phyloP scores from a whole-genome alignment of 2,113 vertebrate species.

The Podarcis cretensis region DNA sequence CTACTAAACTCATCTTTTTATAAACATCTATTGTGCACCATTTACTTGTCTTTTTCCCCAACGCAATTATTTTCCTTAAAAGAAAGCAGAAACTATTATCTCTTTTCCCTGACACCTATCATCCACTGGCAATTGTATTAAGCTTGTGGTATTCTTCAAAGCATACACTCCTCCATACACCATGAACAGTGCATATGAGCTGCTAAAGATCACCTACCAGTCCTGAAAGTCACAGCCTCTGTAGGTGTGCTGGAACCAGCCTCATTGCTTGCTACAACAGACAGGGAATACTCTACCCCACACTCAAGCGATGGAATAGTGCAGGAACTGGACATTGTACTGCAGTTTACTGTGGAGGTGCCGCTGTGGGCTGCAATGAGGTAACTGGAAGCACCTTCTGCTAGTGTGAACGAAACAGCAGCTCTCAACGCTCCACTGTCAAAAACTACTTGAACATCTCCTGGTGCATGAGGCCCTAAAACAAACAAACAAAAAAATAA shows the following conservation, averaged over 20 bases:
- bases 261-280: slow-evolving; percentile 80
- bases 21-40: no score
- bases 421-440: slow-evolving; percentile 67
- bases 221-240: slow-evolving; percentile 73
- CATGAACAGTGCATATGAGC: neutral
- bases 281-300: slow-evolving; percentile 79
- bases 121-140: neutral
- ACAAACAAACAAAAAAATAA: neutral
- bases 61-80: neutral
- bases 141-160: neutral
- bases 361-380: slow-evolving; percentile 58
- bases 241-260: slow-evolving; percentile 86
- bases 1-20: neutral
- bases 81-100: neutral
- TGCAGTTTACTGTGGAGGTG: slow-evolving; percentile 74
- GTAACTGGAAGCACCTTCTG: slow-evolving; percentile 82
- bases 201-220: slow-evolving; percentile 74
- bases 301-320: slow-evolving; percentile 79
- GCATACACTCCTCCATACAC: neutral
- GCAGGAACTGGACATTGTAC: slow-evolving; percentile 71
- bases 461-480: slow-evolving; percentile 72
- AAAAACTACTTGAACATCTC: slow-evolving; percentile 69
- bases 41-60: neutral
- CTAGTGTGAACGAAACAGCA: slow-evolving; percentile 74
- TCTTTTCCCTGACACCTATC: neutral